A percentile compares a stretch with the other conserved stretches of the same genome.
Conservation (phyloP, 2,797 vertebrate species). For the Hybognathus amarus region DNA sequence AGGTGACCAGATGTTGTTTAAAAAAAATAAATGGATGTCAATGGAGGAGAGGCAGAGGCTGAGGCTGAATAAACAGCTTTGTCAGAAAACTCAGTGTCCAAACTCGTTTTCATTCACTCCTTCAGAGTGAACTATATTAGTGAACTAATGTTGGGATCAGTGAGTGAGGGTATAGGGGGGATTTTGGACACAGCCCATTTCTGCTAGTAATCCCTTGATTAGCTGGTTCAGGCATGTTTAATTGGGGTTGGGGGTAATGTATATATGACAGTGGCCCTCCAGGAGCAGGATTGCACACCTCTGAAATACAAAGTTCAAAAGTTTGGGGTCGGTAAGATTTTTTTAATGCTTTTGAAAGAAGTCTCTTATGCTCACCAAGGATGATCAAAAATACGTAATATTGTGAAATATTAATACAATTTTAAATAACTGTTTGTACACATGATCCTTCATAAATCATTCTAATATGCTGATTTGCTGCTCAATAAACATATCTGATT, state of each 20-base stretch:
- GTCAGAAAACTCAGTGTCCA: too few species aligned
- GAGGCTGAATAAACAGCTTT: too few species aligned
- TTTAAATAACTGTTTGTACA: too few species aligned
- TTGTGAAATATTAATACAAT: too few species aligned
- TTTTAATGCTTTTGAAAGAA: neutral
- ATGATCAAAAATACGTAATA: neutral
- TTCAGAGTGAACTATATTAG: neutral
- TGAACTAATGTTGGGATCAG: neutral
- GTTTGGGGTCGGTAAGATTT: neutral
- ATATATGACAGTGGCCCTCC: neutral
- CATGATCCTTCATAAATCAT: neutral
- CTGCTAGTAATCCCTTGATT: neutral
- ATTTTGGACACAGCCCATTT: neutral
- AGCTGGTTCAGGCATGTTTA: neutral
- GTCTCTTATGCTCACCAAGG: neutral
- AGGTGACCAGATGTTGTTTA: neutral
- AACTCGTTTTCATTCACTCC: too few species aligned
- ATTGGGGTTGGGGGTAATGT: neutral
- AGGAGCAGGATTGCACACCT: neutral
- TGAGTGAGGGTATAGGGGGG: neutral
- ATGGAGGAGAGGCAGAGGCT: too few species aligned
- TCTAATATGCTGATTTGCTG: neutral
- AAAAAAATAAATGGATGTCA: too few species aligned
- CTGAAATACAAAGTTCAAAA: neutral
- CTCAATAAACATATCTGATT: neutral